Base-by-base conservation (phyloP, 1,140 invertebrate species). In the Ladona fulva region DNA sequence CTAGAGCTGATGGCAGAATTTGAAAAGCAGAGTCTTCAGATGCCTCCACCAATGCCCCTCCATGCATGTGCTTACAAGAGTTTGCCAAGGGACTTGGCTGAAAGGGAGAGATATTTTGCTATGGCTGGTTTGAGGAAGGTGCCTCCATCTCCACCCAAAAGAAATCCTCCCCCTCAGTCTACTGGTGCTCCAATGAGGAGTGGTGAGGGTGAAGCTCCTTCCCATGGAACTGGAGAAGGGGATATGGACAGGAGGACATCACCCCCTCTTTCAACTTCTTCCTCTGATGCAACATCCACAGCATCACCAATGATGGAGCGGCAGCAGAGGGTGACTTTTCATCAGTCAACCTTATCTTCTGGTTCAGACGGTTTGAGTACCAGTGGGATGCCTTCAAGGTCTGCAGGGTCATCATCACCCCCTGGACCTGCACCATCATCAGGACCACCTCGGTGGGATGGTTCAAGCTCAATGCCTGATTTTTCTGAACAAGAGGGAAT, bases 101-200 rank as follows among this genome's bases (percentile, higher is more conserved):
- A 75, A 24, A 14, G 74, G 14, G 74, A 75, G 5, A 75, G 29
- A 25, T 75, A 75, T 75, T 75, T 75, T 75, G 74, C 37, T 5
- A 25, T 75, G 24, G 24, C 74, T 19, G 24, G 74, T 75, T 5
- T 25, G 29, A 3, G 74, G 80, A 92, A 91, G 82, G 88, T 91
- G 25, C 95, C 95, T 14, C 95, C 95, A 0, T 94, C 95, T 74
- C 95, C 95, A 0, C 95, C 95, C 0, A 92, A 95, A 81, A 87
- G 95, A 6, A 91, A 91, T 42, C 74, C 74, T 19, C 24, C 24
- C 3, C 74, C 74, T 66, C 14, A 16, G 14, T 66, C 52, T 19
- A 22, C 52, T 19, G 52, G 14, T 66, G 52, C 16, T 22, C 14
- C 52, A 66, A 66, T 66, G 52, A 66, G 52, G 52, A 16, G 16